Base-by-base conservation (phyloP, 2,797 vertebrate species). In the Phataginus tetradactyla region DNA sequence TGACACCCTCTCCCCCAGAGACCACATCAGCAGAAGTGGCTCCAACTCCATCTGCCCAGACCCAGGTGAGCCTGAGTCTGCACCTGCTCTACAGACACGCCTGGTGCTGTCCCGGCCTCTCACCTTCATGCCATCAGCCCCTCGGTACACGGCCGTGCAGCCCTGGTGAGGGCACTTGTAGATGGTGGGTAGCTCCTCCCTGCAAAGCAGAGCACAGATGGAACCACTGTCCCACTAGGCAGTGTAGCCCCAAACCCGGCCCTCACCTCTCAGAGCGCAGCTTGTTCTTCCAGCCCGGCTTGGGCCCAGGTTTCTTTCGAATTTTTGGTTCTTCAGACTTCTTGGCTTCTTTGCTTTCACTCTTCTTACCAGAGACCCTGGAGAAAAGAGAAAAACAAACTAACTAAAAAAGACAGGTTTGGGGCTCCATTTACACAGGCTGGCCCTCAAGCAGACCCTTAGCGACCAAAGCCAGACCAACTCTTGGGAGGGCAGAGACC, bases 131-230 rank as follows among this genome's bases (percentile, higher is more conserved):
- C 99, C 99, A 0, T 99, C 99, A 0, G 99, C 99, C 12, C 99
- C 99, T 89, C 99, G 98, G 96, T 99, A 99, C 71, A 99, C 99
- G 0, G 99, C 99, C 0, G 99, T 99, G 86, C 99, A 99, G 93
- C 99, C 99, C 98, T 99, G 99, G 97, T 99, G 99, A 21, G 99
- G 99, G 99, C 99, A 99, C 98, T 99, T 99, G 98, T 99, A 99
- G 97, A 99, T 99, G 97, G 99, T 99, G 37, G 99, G 99, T 90
- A 99, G 99, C 98, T 99, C 99, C 98, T 99, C 99, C 97, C 99
- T 99, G 98, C 34, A 96, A 97, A 37, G 66, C 89, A 98, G 53
- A 94, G 86, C 34, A 71, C 15, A 14, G 0, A 0, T 97, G 94
- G 79, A 59, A 21, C 61, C 1, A 7, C 64, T 0, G 45, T 79